A percentile compares a stretch with the other conserved stretches of the same genome.
Conservation (phyloP, 2,888 invertebrate genomes). For the Aleiodes alternator region DNA sequence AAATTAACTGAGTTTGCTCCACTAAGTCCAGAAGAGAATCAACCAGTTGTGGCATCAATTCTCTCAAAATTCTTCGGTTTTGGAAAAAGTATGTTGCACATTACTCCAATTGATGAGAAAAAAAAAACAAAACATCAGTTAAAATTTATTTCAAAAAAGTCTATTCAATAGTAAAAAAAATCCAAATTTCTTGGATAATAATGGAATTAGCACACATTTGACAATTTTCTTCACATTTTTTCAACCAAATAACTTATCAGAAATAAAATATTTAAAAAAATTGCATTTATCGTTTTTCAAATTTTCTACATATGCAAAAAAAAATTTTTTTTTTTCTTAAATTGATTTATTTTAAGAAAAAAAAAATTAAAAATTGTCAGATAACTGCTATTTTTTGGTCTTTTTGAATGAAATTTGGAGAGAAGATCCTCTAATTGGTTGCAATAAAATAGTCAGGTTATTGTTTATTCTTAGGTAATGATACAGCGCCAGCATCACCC, state of each 20-base stretch:
- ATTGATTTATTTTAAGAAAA: no score
- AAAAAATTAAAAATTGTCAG: no score
- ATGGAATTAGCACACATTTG: no score
- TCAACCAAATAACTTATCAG: neutral
- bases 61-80: conserved; percentile 86
- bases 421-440: neutral
- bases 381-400: no score
- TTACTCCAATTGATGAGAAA: conserved; percentile 49
- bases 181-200: no score
- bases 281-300: no score
- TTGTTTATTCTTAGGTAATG: conserved; percentile 38
- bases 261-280: neutral
- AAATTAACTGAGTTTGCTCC: conserved; percentile 88
- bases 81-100: conserved; percentile 77
- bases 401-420: no score
- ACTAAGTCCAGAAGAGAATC: conserved; percentile 85
- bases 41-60: conserved; percentile 84
- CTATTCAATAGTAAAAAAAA: no score
- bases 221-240: no score
- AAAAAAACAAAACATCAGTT: neutral
- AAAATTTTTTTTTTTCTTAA: no score
- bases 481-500: conserved; percentile 59
- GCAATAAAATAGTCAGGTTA: neutral
- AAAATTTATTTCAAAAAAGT: no score
- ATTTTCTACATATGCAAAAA: no score